phyloP scores from a whole-genome alignment of 2,888 invertebrate species.

The Luperina nickerlii region DNA sequence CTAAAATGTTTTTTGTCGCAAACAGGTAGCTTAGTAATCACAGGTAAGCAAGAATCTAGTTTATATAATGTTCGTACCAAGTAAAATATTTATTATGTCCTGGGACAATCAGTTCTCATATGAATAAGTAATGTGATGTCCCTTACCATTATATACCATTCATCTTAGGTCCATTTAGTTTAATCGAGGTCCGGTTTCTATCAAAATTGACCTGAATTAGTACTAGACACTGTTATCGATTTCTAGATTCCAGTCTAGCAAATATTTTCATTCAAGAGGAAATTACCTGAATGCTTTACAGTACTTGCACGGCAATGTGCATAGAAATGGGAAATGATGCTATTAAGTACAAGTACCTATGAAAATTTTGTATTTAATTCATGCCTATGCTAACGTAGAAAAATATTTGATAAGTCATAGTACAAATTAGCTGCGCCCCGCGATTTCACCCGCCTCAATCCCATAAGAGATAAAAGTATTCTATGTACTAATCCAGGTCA shows the following conservation, averaged over 20 bases:
- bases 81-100: conserved; percentile 36
- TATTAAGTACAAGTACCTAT: not conserved
- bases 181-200: conserved; percentile 72
- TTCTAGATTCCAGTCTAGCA: conserved; percentile 47
- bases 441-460: too few relatives aligned
- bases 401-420: not conserved
- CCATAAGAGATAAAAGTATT: not conserved
- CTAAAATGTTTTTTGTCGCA: not conserved
- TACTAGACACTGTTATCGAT: conserved; percentile 65
- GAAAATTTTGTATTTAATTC: not conserved
- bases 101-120: conserved; percentile 63
- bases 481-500: not conserved
- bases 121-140: conserved; percentile 71
- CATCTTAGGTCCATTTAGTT: conserved; percentile 72
- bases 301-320: not conserved
- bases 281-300: conserved; percentile 35
- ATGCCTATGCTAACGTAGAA: too few relatives aligned
- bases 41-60: not conserved
- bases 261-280: conserved; percentile 49
- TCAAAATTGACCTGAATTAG: conserved; percentile 74
- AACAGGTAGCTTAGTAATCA: not conserved
- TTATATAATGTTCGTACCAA: not conserved
- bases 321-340: not conserved
- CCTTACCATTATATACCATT: conserved; percentile 60
- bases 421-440: not conserved